phyloP scores from a whole-genome alignment of 2,113 vertebrate species.

The Syngnathus floridae region DNA sequence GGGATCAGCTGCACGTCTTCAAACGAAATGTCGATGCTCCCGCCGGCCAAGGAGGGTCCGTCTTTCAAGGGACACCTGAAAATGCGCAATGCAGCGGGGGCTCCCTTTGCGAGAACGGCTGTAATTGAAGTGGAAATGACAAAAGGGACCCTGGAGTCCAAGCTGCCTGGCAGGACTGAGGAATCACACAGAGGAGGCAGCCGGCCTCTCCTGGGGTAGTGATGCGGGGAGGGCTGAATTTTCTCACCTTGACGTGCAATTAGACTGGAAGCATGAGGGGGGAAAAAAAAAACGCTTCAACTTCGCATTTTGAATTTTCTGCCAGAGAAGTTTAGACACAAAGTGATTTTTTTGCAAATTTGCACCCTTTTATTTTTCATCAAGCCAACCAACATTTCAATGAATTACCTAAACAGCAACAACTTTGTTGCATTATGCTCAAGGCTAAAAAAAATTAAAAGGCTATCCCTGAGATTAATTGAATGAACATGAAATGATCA shows the following conservation, averaged over 20 bases:
- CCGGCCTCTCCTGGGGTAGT: background rate
- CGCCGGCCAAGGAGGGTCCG: conserved; percentile 6
- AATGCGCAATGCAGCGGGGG: conserved; percentile 33
- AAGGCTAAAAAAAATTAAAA: background rate
- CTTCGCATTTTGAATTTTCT: background rate
- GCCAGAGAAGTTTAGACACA: background rate
- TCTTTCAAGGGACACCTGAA: conserved; percentile 40
- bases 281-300: background rate
- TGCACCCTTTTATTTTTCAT: background rate
- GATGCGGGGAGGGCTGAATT: background rate
- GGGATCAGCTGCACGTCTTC: background rate
- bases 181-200: conserved; percentile 10
- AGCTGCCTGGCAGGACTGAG: conserved; percentile 27
- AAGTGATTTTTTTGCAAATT: background rate
- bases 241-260: conserved; percentile 18
- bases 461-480: background rate
- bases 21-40: background rate
- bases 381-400: background rate
- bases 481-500: conserved; percentile 5
- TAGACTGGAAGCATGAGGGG: background rate
- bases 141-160: conserved; percentile 35
- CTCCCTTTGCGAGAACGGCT: conserved; percentile 10
- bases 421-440: background rate
- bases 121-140: conserved; percentile 58
- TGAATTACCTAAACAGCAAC: background rate